A percentile compares a stretch with the other conserved stretches of the same genome.
Conservation (phyloP, 2,113 vertebrate genomes). For the Colaptes auratus region DNA sequence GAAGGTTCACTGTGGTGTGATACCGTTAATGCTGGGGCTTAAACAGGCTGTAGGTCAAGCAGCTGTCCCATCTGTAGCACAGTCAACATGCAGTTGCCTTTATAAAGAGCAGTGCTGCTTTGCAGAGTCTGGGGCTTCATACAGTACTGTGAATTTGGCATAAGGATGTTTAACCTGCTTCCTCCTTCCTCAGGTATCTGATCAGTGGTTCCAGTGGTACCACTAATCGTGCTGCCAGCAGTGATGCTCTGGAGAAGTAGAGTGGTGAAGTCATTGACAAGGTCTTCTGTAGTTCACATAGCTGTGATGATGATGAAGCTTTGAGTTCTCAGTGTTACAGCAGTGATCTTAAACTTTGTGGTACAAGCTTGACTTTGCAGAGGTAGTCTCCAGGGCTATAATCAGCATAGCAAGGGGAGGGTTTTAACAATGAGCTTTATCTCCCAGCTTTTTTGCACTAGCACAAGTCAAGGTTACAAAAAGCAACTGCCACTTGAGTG, state of each 20-base stretch:
- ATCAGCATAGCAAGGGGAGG: neutral
- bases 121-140: neutral
- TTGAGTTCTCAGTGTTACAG: neutral
- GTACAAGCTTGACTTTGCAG: neutral
- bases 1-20: neutral
- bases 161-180: neutral
- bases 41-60: neutral
- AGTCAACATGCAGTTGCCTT: neutral
- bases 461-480: neutral
- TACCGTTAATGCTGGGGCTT: accelerated
- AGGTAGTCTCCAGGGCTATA: neutral
- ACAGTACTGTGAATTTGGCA: neutral
- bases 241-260: neutral
- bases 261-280: neutral
- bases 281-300: neutral
- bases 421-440: neutral
- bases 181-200: neutral
- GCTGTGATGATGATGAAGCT: neutral
- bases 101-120: neutral
- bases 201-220: too few species aligned
- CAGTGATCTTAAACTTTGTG: neutral
- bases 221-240: neutral
- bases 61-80: neutral
- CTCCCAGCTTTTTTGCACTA: neutral
- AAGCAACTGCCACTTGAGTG: neutral